phyloP scores from a whole-genome alignment of 2,797 vertebrate species.

The Taeniopygia guttata region DNA sequence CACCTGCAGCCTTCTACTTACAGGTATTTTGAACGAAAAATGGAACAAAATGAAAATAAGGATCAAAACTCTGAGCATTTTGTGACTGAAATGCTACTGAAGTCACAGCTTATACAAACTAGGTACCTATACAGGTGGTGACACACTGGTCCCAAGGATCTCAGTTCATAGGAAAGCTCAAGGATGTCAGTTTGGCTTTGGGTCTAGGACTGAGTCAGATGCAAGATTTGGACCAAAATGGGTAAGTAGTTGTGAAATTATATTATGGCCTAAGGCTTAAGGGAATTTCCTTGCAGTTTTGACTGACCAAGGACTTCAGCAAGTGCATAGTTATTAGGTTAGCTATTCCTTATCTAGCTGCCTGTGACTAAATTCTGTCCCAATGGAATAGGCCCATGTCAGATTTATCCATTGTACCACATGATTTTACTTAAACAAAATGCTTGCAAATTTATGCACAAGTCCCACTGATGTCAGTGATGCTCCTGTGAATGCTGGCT shows the following conservation, averaged over 20 bases:
- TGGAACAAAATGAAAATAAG: background rate
- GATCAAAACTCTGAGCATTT: background rate
- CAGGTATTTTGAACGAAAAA: background rate
- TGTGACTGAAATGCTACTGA: background rate
- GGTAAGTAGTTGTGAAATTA: background rate
- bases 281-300: background rate
- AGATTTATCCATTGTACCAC: background rate
- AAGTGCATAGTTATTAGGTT: background rate
- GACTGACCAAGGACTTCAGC: background rate
- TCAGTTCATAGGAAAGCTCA: background rate
- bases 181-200: background rate
- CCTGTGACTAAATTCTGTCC: background rate
- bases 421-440: background rate
- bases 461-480: background rate
- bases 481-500: background rate
- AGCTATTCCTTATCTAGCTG: background rate
- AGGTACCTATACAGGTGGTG: background rate
- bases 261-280: background rate
- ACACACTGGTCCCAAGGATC: background rate
- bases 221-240: background rate
- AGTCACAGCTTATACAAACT: background rate
- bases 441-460: background rate
- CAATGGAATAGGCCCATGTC: background rate
- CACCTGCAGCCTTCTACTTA: background rate
- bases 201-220: background rate